Evolutionary conservation across 53 echinoderm and acorn worm species (phyloP).

Genomic region (Glandiceps talaboti): DNA sequence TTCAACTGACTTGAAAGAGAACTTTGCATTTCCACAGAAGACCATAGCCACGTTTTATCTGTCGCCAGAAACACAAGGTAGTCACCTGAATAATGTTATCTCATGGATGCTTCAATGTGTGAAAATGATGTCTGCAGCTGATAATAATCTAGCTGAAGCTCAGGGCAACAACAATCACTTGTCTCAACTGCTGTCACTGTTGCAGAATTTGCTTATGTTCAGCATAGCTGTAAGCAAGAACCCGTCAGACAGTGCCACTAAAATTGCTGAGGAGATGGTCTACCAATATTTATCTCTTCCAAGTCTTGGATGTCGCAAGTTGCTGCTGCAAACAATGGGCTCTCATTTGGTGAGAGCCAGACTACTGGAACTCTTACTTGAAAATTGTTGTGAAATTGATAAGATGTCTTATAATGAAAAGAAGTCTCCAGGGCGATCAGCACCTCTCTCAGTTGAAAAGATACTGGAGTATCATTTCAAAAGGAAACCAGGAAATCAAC

Average conservation of each 20-base stretch:
- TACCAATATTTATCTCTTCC: constrained; percentile 24
- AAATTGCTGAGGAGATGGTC: constrained; percentile 34
- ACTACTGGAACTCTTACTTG: constrained; percentile 36
- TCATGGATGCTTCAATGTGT: not conserved
- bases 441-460: constrained; percentile 24
- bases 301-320: constrained; percentile 19
- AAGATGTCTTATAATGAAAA: not conserved
- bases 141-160: not conserved
- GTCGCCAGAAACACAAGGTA: not conserved
- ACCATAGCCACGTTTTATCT: not conserved
- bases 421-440: not conserved
- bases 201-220: constrained; percentile 33
- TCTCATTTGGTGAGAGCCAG: constrained; percentile 33
- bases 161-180: not conserved
- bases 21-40: not conserved
- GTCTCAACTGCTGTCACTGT: not conserved
- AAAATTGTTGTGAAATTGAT: constrained; percentile 18
- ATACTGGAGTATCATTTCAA: constrained; percentile 32
- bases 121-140: not conserved
- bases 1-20: constrained; percentile 13
- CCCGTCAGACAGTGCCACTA: constrained; percentile 16
- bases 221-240: constrained; percentile 9
- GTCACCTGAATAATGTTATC: not conserved
- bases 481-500: constrained; percentile 3
- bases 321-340: constrained; percentile 21